Conservation (phyloP, 2,113 vertebrate genomes). For the Gavialis gangeticus region DNA sequence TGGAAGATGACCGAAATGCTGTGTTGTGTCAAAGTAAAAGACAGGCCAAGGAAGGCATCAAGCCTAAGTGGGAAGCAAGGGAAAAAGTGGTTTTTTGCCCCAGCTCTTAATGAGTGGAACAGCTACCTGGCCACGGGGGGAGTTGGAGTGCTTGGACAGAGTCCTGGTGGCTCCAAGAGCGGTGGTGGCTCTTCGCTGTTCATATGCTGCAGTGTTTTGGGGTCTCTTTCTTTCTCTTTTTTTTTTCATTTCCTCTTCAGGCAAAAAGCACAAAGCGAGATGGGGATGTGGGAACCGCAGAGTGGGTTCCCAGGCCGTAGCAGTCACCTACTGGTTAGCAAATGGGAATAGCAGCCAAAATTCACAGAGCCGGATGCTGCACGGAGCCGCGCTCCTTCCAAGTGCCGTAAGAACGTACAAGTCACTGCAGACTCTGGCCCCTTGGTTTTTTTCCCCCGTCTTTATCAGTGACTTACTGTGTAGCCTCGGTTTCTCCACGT, state of each 20-base stretch:
- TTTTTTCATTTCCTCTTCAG: not conserved
- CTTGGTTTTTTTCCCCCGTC: not conserved
- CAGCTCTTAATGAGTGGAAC: not conserved
- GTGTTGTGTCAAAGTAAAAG: not conserved
- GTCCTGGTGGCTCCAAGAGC: fast-evolving
- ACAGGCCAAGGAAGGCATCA: fast-evolving
- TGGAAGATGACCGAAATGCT: not conserved
- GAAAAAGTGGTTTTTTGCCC: not conserved
- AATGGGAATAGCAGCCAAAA: not conserved
- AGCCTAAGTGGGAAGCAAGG: not conserved
- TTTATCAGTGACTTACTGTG: not conserved
- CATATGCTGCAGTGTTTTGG: not conserved
- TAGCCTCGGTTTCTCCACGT: not conserved
- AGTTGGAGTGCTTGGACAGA: fast-evolving
- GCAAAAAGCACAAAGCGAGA: fast-evolving
- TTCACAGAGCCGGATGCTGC: not conserved
- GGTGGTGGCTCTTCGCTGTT: not conserved
- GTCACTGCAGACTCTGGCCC: not conserved
- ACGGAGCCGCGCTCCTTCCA: not conserved
- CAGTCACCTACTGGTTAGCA: not conserved
- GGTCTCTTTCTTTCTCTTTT: not conserved
- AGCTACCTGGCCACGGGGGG: not conserved
- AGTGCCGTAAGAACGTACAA: not conserved
- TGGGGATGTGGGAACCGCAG: fast-evolving
- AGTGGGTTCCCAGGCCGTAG: fast-evolving